These are phyloP conservation scores for Orientallactaga bullata DNA, from an alignment of 2,113 vertebrate genomes.

Conservation along the genomic window DNA sequence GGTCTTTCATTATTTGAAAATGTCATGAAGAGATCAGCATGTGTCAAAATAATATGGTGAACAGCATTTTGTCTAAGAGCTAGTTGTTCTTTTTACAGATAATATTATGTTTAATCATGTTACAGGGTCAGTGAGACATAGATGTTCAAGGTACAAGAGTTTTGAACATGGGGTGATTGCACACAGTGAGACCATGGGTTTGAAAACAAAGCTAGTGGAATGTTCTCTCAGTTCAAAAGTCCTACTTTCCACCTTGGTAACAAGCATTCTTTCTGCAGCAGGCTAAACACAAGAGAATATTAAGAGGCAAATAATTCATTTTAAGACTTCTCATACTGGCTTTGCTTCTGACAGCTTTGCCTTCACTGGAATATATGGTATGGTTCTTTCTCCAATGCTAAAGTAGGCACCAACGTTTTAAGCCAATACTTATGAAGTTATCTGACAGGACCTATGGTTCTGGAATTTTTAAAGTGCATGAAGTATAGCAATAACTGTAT, in stretches of 20 bases:
- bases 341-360: conserved; percentile 74
- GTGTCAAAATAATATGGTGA: not conserved
- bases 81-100: not conserved
- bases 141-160: not conserved
- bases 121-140: not conserved
- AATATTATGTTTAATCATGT: not conserved
- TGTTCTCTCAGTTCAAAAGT: conserved; percentile 70
- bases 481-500: conserved; percentile 73
- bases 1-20: not conserved
- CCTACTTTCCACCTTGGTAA: conserved; percentile 68
- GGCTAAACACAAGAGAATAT: conserved; percentile 73
- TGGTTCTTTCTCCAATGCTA: conserved; percentile 70
- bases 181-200: not conserved
- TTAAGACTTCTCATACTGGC: conserved; percentile 74
- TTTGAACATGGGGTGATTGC: not conserved
- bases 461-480: conserved; percentile 76
- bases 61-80: not conserved
- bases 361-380: conserved; percentile 77
- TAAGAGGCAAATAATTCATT: conserved; percentile 81
- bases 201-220: conserved; percentile 64
- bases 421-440: conserved; percentile 79
- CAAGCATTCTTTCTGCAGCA: conserved; percentile 71
- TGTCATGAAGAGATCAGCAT: conserved; percentile 25
- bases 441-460: conserved; percentile 78
- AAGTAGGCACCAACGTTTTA: conserved; percentile 76